Base-by-base conservation (phyloP, 2,888 invertebrate genomes). In the Lysandra bellargus region DNA sequence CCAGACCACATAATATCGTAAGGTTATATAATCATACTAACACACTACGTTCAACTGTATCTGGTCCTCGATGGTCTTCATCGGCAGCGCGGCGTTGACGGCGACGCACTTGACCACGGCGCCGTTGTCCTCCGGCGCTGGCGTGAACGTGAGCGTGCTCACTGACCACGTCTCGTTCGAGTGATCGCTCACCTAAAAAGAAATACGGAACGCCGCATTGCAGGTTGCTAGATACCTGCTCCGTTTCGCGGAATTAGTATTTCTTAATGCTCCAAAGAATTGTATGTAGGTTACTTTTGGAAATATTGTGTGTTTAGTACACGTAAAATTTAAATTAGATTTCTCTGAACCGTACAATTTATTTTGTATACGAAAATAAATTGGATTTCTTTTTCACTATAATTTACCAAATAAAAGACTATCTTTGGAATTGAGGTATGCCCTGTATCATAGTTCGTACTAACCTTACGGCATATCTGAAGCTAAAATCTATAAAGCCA, bases 11-110 rank as follows among this genome's bases (percentile, higher is more conserved):
- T 37, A 37, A 37, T 37, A 37, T 37, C 96, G 0, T 49, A 49
- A 49, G 44, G 44, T 4, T 49, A 49, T 49, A 49, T 49, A 6
- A 49, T 37, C 82, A 80, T 91, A 97, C 98, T 98, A 95, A 98
- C 98, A 98, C 92, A 98, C 97, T 86, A 98, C 97, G 91, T 98
- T 98, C 84, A 98, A 95, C 86, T 96, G 95, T 86, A 98, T 95
- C 80, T 96, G 96, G 88, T 98, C 98, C 85, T 98, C 98, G 80
- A 98, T 95, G 79, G 96, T 96, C 78, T 96, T 96, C 78, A 96
- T 96, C 12, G 96, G 96, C 83, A 98, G 95, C 83, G 96, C 95
- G 14, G 97, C 97, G 95, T 98, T 98, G 85, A 97, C 96, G 17
- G 98, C 98, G 80, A 97, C 96, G 88, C 98, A 98, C 87, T 97